Percentiles rank a stretch among this genome's conserved stretches.
phyloP scores from a whole-genome alignment of 1,140 invertebrate species.

The Antheraea pernyi region DNA sequence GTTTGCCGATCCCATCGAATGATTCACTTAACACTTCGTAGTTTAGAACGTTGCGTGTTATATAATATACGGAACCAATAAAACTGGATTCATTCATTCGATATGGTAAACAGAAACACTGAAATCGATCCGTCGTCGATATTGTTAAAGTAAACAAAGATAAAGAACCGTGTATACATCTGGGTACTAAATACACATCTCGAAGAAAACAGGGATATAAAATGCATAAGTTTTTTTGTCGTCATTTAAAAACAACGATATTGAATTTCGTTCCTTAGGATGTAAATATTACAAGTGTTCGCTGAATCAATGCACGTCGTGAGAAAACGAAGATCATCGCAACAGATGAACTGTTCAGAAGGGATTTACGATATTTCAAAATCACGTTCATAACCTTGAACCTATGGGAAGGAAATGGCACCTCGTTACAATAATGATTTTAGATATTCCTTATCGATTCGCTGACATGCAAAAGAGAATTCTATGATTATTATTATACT shows the following conservation, averaged over 20 bases:
- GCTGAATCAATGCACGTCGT: constrained; percentile 38
- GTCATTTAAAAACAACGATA: constrained; percentile 7
- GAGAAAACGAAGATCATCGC: constrained; percentile 59
- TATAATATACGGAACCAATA: not conserved
- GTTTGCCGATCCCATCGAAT: not conserved
- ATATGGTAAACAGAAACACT: not conserved
- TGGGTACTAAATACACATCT: constrained; percentile 56
- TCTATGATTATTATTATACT: not conserved
- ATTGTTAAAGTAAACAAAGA: constrained; percentile 58
- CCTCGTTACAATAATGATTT: constrained; percentile 32
- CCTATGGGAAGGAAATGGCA: constrained; percentile 61
- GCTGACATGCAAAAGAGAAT: not conserved
- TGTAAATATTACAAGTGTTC: constrained; percentile 26
- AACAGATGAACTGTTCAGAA: constrained; percentile 57
- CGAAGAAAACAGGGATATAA: constrained; percentile 48
- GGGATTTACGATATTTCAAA: constrained; percentile 73
- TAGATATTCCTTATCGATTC: not conserved
- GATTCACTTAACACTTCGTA: not conserved
- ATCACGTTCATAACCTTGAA: constrained; percentile 73
- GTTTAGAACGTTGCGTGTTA: not conserved
- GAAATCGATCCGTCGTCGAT: constrained; percentile 40
- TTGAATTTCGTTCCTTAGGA: constrained; percentile 20
- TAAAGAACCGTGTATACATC: constrained; percentile 62
- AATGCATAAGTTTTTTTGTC: not conserved
- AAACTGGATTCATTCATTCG: constrained; percentile 2